These are phyloP conservation scores for Tortricodes alternella DNA, from an alignment of 2,888 invertebrate species.

Conservation along the genomic window DNA sequence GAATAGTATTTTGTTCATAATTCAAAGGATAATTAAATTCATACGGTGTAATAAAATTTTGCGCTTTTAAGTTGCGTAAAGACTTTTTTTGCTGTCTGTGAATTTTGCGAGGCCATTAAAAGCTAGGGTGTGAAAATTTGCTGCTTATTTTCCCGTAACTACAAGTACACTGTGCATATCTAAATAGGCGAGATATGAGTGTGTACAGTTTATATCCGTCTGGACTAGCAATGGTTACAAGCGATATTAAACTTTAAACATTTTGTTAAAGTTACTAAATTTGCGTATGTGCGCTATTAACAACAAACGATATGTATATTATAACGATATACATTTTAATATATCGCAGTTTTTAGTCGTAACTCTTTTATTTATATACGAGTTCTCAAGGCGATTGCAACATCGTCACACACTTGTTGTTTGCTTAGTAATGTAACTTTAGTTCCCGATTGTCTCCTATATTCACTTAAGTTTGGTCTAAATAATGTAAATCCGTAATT, in stretches of 20 bases:
- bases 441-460: too few species aligned
- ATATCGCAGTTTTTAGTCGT: too few species aligned
- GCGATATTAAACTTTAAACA: conserved; percentile 7
- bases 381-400: too few species aligned
- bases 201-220: conserved; percentile 11
- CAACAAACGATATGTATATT: too few species aligned
- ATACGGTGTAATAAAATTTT: not conserved
- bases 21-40: not conserved
- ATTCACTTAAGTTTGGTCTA: too few species aligned
- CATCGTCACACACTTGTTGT: too few species aligned
- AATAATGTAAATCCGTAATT: too few species aligned
- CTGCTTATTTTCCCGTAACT: conserved; percentile 67
- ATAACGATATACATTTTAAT: too few species aligned
- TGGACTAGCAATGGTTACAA: conserved; percentile 7
- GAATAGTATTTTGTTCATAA: not conserved
- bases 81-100: conserved; percentile 54
- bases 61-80: not conserved
- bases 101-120: conserved; percentile 69
- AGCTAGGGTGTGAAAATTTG: conserved; percentile 74
- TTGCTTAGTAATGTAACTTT: too few species aligned
- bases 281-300: too few species aligned
- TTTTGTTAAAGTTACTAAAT: too few species aligned
- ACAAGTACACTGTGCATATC: conserved; percentile 33
- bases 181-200: conserved; percentile 22
- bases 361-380: too few species aligned